These are phyloP conservation scores for Cheilosia pagana DNA, from an alignment of 2,888 invertebrate species.

Conservation along the genomic window DNA sequence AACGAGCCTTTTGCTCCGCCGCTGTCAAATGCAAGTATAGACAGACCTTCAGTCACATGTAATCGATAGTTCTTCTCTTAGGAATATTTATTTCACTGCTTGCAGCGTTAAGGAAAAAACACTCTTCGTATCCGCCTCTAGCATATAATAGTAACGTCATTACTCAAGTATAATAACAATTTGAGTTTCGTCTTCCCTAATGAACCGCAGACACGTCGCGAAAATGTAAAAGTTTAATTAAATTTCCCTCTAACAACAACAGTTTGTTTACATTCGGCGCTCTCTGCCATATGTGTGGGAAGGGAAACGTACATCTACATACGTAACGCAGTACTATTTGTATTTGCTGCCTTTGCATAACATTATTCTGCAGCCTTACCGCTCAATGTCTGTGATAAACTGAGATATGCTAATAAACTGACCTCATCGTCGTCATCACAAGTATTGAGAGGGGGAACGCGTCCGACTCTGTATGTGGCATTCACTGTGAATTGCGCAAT, in stretches of 20 bases:
- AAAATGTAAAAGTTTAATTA: slow-evolving; percentile 1
- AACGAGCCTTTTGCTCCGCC: no score
- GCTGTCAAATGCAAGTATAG: no score
- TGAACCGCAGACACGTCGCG: not conserved
- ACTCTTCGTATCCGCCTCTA: no score
- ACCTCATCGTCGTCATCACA: slow-evolving; percentile 62
- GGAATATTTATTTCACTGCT: no score
- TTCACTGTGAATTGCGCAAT: slow-evolving; percentile 56
- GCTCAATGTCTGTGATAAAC: slow-evolving; percentile 44
- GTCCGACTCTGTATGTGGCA: slow-evolving; percentile 36
- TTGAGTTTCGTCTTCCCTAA: not conserved
- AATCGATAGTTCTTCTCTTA: no score
- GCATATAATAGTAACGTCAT: no score
- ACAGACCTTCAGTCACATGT: no score
- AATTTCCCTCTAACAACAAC: slow-evolving; percentile 1
- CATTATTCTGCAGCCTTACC: slow-evolving; percentile 38
- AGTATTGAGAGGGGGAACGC: slow-evolving; percentile 37
- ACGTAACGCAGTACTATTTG: not conserved
- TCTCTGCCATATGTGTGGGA: not conserved
- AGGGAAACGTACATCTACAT: not conserved
- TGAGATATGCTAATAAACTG: slow-evolving; percentile 69
- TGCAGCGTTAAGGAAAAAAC: no score
- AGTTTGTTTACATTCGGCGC: slow-evolving; percentile 10
- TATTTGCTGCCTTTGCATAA: slow-evolving; percentile 38
- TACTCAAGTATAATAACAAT: no score